Conservation (phyloP, 2,797 vertebrate species). For the Pangasius mekongensis region DNA sequence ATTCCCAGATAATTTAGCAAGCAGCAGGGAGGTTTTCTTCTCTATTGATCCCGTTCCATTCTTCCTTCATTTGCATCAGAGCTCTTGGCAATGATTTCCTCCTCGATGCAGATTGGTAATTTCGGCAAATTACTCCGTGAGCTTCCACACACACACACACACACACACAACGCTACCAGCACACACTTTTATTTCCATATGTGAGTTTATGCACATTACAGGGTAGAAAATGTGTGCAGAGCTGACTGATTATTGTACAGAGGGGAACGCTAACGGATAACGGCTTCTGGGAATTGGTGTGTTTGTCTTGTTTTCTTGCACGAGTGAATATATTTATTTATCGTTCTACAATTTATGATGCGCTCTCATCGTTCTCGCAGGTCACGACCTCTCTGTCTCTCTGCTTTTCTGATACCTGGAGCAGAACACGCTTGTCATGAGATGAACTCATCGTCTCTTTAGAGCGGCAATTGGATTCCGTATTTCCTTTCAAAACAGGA, state of each 20-base stretch:
- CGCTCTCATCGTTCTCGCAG: slow-evolving; percentile 23
- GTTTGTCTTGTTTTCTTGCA: slow-evolving; percentile 27
- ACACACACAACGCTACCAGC: neutral
- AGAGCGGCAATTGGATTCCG: neutral
- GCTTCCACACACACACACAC: no score
- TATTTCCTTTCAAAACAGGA: neutral
- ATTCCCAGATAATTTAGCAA: slow-evolving; percentile 56
- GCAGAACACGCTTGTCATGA: neutral
- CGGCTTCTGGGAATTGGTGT: neutral
- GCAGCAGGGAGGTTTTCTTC: slow-evolving; percentile 54
- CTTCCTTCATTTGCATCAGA: slow-evolving; percentile 54
- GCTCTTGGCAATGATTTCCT: slow-evolving; percentile 44
- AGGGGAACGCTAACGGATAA: slow-evolving; percentile 35
- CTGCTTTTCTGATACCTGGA: neutral
- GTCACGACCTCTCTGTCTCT: slow-evolving; percentile 20
- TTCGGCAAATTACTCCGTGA: slow-evolving; percentile 38
- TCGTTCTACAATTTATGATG: slow-evolving; percentile 42
- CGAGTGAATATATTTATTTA: slow-evolving; percentile 30
- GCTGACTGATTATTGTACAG: slow-evolving; percentile 30
- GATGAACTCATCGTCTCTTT: neutral
- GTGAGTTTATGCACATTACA: slow-evolving; percentile 10
- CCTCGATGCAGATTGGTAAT: slow-evolving; percentile 45
- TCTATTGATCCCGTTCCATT: slow-evolving; percentile 46
- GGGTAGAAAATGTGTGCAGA: slow-evolving; percentile 22
- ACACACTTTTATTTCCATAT: neutral